These are phyloP conservation scores for Falco punctatus DNA, from an alignment of 2,113 vertebrate species.

Conservation along the genomic window DNA sequence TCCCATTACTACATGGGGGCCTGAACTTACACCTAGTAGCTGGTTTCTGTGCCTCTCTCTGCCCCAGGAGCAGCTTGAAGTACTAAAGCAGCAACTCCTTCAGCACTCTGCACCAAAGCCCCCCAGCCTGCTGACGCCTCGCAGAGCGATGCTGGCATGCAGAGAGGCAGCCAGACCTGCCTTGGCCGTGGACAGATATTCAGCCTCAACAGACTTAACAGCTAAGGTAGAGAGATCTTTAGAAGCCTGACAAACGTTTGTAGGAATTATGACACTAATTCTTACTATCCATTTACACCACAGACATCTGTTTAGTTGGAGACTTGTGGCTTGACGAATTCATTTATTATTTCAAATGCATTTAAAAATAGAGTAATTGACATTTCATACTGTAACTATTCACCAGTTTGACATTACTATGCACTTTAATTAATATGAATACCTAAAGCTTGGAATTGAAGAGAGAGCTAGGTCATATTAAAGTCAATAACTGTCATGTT, in stretches of 20 bases:
- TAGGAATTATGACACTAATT: not conserved
- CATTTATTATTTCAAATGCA: not conserved
- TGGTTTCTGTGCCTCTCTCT: not conserved
- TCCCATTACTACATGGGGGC: accelerated
- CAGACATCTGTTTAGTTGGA: constrained; percentile 7
- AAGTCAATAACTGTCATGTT: constrained; percentile 8
- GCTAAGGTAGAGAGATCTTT: not conserved
- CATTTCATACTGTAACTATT: constrained; percentile 22
- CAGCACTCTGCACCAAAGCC: not conserved
- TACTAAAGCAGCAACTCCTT: not conserved
- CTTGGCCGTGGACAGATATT: not conserved
- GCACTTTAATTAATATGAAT: constrained; percentile 28
- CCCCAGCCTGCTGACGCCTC: not conserved
- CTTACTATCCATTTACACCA: not conserved
- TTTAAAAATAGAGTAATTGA: constrained; percentile 47
- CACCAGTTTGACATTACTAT: constrained; percentile 9
- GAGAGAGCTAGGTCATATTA: not conserved
- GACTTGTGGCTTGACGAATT: not conserved
- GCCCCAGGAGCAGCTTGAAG: not conserved
- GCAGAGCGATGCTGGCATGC: not conserved
- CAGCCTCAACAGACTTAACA: not conserved
- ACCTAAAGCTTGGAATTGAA: constrained; percentile 1
- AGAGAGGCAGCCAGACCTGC: not conserved
- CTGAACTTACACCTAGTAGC: not conserved
- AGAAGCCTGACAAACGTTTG: not conserved